phyloP scores from a whole-genome alignment of 2,113 vertebrate species.

The Dromas ardeola region DNA sequence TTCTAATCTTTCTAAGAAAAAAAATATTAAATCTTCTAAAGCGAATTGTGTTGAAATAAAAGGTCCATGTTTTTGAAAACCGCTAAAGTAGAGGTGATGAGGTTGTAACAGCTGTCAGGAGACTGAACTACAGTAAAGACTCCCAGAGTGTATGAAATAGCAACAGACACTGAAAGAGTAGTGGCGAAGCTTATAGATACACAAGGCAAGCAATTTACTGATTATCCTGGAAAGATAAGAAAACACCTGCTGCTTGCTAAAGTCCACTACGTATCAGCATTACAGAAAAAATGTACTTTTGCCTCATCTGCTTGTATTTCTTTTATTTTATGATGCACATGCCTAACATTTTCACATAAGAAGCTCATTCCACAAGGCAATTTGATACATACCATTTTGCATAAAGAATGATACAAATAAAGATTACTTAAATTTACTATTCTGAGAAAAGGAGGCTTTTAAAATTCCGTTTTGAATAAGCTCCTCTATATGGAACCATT shows the following conservation, averaged over 20 bases:
- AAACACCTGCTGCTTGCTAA: slow-evolving; percentile 24
- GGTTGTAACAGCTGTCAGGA: not conserved
- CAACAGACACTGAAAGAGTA: not conserved
- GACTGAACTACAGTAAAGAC: not conserved
- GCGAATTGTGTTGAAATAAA: not conserved
- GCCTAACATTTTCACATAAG: not conserved
- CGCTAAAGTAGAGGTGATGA: not conserved
- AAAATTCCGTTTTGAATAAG: not conserved
- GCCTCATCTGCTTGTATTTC: not conserved
- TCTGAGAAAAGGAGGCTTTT: not conserved
- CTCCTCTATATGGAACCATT: not conserved
- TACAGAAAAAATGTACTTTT: not conserved
- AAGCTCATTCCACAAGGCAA: not conserved
- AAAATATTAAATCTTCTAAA: not conserved
- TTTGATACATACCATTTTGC: not conserved
- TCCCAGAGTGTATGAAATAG: not conserved
- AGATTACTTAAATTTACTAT: not conserved
- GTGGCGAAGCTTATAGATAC: not conserved
- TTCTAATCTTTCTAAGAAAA: not conserved
- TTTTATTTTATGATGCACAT: not conserved
- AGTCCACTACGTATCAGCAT: not conserved
- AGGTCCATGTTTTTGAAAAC: not conserved
- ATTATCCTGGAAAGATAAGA: slow-evolving; percentile 24
- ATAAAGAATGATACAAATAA: not conserved
- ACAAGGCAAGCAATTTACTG: slow-evolving; percentile 8